Evolutionary conservation across 2,113 vertebrate species (phyloP).

Genomic region (Mellivora capensis): DNA sequence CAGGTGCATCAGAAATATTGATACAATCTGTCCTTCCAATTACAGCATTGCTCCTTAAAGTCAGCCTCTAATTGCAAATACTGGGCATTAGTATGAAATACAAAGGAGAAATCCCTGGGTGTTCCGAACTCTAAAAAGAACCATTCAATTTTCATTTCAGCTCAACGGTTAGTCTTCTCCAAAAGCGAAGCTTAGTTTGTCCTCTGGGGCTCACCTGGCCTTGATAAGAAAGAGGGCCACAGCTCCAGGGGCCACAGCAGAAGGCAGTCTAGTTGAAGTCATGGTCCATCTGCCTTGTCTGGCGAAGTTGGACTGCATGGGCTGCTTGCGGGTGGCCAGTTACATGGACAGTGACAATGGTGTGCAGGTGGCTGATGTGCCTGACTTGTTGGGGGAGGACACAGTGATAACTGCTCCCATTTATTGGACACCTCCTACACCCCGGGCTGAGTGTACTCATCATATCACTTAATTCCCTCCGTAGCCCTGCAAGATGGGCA

Average conservation of each 20-base stretch:
- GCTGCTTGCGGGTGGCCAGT: neutral
- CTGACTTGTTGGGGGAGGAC: neutral
- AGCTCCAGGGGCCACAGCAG: neutral
- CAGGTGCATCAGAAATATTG: slow-evolving; percentile 55
- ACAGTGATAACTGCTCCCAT: neutral
- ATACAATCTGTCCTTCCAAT: neutral
- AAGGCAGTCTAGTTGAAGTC: neutral
- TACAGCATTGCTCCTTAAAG: slow-evolving; percentile 17
- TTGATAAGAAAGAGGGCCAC: neutral
- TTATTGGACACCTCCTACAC: neutral
- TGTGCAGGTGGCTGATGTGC: neutral
- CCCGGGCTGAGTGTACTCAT: neutral
- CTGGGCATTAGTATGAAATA: neutral
- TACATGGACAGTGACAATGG: neutral
- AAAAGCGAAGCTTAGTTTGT: neutral
- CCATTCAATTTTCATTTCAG: neutral
- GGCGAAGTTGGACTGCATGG: neutral
- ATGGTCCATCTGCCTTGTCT: neutral
- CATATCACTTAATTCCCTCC: neutral
- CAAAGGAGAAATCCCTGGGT: neutral
- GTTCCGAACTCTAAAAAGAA: slow-evolving; percentile 31
- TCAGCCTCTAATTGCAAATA: slow-evolving; percentile 32
- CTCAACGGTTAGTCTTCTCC: slow-evolving; percentile 15
- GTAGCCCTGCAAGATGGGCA: neutral
- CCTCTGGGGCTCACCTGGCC: neutral